Base-by-base conservation (phyloP, 1,140 invertebrate genomes). In the Coenobita brevimanus region DNA sequence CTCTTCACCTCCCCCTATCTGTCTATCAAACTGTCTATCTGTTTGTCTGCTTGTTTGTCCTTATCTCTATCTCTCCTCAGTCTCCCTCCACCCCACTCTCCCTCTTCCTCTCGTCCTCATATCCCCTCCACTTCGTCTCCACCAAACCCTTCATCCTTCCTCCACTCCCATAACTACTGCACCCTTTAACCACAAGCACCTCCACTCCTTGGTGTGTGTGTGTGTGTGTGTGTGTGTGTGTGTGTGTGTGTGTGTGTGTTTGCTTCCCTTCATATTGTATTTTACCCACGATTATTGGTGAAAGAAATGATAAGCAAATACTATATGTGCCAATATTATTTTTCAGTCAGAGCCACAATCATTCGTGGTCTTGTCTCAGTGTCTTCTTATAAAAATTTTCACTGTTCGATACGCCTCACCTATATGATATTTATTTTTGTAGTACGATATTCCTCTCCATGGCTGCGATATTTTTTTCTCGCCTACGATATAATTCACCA, bases 201-300 rank as follows among this genome's bases (percentile, higher is more conserved):
- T 13, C 27, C 13, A 8, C 38, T 75, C 15, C 27, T 33, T 24
- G 10, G 33, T 62, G 67, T 46, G 30, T 46, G 67, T 50, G 38
- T 83, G 43, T 50, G 38, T 71, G 67, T 83, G 64, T 73, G 64
- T 75, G 38, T 83, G 67, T 43, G 62, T 73, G 67, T 73, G 62
- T 82, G 67, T 54, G 43, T 83, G 27, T 50, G 43, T 46, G 43
- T 46, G 62, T 83, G 67, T 73, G 38, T 73, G 43, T n/a, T n/a
- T n/a, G n/a, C n/a, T n/a, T n/a, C n/a, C n/a, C n/a, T n/a, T n/a
- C n/a, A n/a, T n/a, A n/a, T n/a, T n/a, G n/a, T n/a, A n/a, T n/a
- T n/a, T n/a, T n/a, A n/a, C n/a, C n/a, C n/a, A n/a, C n/a, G n/a
- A n/a, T n/a, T n/a, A n/a, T n/a, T n/a, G n/a, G n/a, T n/a, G n/a